Percentiles rank a stretch among this genome's conserved stretches.
These are phyloP conservation scores for Globodera ellingtonae DNA, from an alignment of 1,140 invertebrate species.

Conservation along the genomic window DNA sequence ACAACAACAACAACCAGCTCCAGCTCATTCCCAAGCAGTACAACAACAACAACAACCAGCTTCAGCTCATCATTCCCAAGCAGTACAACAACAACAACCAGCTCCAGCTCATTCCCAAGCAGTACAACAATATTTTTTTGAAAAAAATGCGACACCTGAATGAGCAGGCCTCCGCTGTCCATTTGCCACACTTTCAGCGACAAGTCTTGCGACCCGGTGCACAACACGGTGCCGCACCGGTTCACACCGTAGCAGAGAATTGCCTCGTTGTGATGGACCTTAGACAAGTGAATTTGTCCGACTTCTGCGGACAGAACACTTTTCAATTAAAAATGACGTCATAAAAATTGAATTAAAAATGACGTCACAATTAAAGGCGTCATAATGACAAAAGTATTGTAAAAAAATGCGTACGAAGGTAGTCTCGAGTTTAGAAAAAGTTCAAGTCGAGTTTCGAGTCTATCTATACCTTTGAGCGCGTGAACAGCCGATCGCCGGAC, in stretches of 20 bases:
- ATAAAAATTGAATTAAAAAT: too few relatives aligned
- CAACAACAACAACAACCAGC: not conserved
- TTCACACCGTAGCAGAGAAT: conserved; percentile 53
- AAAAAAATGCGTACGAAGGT: too few relatives aligned
- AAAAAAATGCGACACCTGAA: conserved; percentile 39
- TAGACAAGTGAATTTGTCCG: not conserved
- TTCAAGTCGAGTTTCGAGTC: too few relatives aligned
- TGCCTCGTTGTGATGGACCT: conserved; percentile 56
- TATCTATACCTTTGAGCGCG: conserved; percentile 25
- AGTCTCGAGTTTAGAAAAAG: too few relatives aligned
- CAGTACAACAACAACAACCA: not conserved
- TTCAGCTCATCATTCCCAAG: too few relatives aligned
- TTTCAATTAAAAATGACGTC: too few relatives aligned
- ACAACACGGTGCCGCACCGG: conserved; percentile 43
- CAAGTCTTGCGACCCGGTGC: conserved; percentile 55
- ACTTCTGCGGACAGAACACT: too few relatives aligned
- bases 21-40: too few relatives aligned
- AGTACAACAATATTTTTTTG: not conserved
- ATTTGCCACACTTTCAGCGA: conserved; percentile 57
- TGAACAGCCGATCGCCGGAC: conserved; percentile 32
- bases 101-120: too few relatives aligned
- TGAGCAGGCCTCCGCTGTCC: conserved; percentile 51
- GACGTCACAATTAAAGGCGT: too few relatives aligned
- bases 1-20: not conserved
- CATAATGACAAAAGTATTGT: too few relatives aligned